Percentiles rank a stretch among this genome's conserved stretches.
These are phyloP conservation scores for Drosophila ambigua DNA, from an alignment of 1,140 invertebrate genomes.

Conservation along the genomic window DNA sequence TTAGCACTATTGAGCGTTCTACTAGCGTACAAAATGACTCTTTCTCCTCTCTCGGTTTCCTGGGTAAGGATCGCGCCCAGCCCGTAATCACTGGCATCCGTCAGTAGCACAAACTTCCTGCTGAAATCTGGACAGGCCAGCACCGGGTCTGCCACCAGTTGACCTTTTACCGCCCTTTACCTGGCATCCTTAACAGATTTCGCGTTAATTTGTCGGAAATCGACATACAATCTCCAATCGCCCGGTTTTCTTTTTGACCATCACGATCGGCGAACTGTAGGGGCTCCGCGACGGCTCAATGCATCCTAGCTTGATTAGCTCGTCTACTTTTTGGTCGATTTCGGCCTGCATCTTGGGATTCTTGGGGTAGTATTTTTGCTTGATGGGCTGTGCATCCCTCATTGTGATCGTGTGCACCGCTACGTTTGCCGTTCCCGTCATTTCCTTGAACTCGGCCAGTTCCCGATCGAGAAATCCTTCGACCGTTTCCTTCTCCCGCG, in stretches of 20 bases:
- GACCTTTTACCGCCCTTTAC: too few species aligned
- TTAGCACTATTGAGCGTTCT: too few species aligned
- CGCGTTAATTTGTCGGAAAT: neutral
- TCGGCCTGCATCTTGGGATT: neutral
- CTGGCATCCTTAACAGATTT: too few species aligned
- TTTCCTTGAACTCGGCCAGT: neutral
- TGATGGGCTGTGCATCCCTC: neutral
- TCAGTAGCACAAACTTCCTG: too few species aligned
- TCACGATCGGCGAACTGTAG: neutral
- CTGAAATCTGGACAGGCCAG: too few species aligned
- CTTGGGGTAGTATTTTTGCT: neutral
- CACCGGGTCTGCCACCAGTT: too few species aligned
- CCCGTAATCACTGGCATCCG: too few species aligned
- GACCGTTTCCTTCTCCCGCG: neutral
- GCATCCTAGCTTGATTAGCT: neutral
- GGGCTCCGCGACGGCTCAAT: neutral
- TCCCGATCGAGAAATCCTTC: neutral
- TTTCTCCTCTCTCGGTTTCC: too few species aligned
- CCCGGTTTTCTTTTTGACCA: neutral
- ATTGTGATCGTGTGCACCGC: neutral
- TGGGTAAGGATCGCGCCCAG: too few species aligned
- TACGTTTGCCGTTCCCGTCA: neutral
- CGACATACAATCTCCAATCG: neutral
- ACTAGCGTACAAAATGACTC: too few species aligned
- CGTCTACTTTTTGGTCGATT: neutral